Evolutionary conservation across 2,113 vertebrate species (phyloP), one percentile per base, ranked within the genome.

Genomic region (Montifringilla adamsi): DNA sequence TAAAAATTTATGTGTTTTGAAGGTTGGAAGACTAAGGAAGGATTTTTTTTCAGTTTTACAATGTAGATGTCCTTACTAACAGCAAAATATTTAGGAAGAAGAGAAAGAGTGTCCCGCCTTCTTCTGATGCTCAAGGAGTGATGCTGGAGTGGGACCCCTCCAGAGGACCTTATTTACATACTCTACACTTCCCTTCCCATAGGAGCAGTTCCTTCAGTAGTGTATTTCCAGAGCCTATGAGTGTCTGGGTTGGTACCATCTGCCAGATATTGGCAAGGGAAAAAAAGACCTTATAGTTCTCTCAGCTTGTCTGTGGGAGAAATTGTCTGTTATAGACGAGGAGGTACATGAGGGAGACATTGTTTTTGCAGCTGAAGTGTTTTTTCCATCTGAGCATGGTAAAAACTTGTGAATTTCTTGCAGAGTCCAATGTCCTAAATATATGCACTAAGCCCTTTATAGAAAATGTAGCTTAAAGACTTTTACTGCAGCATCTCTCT

Each of bases 271-370:
- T 91, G 74, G 67, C 84, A 88, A 83, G 83, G 31, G 46, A 50
- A 73, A 22, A 22, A 69, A 83, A 77, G 79, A 33, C 49, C 16
- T 79, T 39, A 6, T 12, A 58, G 41, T 28, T 82, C 55, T 86
- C 47, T 84, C 72, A 82, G 18, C 47, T 91, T 62, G 67, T 43
- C 31, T 74, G 49, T 69, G 27, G 87, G 55, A 90, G 28, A 95
- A 77, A 55, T 58, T 88, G 30, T 68, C 63, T 66, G 16, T 87
- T 83, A n/a, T 23, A 8, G 53, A 74, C 19, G 70, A 89, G 58
- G 33, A 88, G 39, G 47, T 75, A 46, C 37, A 16, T 6, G 17
- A 83, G 59, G 66, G 35, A 84, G 78, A 50, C 64, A 44, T 2
- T 33, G 28, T 1, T 59, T 94, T 56, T 86, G 52, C 79, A 86